Evolutionary conservation across 2,797 vertebrate genomes (phyloP).

Genomic region (Anas bahamensis): DNA sequence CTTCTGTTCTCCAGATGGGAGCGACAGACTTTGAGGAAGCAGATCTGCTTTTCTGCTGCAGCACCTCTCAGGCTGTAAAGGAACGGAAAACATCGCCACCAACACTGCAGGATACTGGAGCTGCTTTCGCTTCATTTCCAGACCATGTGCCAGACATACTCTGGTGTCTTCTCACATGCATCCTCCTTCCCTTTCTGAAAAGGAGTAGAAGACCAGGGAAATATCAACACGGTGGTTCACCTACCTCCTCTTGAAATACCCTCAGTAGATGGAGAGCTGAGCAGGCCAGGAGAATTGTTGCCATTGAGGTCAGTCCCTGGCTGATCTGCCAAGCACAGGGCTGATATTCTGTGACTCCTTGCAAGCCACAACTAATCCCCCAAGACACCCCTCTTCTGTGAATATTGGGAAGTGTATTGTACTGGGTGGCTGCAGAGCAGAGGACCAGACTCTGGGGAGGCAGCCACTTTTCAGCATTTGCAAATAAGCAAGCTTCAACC

Average conservation of each 20-base stretch:
- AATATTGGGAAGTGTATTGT: not conserved
- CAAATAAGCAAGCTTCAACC: not conserved
- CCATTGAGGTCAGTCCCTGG: not conserved
- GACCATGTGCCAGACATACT: not conserved
- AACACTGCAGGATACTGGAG: not conserved
- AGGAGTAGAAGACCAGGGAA: not conserved
- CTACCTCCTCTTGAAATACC: not conserved
- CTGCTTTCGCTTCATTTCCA: constrained; percentile 25
- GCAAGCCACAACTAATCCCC: too few species aligned
- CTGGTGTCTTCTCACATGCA: not conserved
- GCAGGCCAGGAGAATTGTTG: not conserved
- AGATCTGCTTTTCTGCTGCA: constrained; percentile 44
- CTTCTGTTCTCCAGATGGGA: constrained; percentile 41
- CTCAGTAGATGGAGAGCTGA: not conserved
- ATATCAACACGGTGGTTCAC: not conserved
- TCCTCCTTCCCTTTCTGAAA: not conserved
- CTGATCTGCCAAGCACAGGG: not conserved
- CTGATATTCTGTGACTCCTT: not conserved
- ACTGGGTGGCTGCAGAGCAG: not conserved
- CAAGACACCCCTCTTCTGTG: too few species aligned
- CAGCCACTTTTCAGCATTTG: not conserved
- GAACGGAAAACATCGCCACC: not conserved
- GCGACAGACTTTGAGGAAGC: constrained; percentile 26
- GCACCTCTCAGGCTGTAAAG: constrained; percentile 38
- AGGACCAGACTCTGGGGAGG: not conserved